Conservation (phyloP, 2,797 vertebrate species). For the Lutjanus argentimaculatus region DNA sequence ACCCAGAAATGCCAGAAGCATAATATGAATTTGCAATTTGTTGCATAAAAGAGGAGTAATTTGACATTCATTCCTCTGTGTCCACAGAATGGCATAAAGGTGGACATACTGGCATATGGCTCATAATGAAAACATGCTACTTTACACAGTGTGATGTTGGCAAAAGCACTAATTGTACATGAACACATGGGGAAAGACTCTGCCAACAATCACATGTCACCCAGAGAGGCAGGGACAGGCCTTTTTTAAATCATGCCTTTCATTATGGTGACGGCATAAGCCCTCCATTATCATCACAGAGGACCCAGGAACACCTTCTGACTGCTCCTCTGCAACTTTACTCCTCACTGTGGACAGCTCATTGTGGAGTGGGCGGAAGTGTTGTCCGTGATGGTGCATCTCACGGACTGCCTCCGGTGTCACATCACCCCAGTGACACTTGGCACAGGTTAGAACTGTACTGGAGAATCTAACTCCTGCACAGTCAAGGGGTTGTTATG, state of each 20-base stretch:
- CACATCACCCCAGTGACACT: constrained; percentile 35
- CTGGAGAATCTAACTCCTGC: constrained; percentile 15
- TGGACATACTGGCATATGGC: constrained; percentile 2
- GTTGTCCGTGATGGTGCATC: neutral
- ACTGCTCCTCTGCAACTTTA: constrained; percentile 8
- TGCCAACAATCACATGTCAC: constrained; percentile 15
- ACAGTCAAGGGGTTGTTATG: neutral
- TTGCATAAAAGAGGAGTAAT: neutral
- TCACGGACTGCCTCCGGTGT: constrained; percentile 22
- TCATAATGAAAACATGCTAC: constrained; percentile 13
- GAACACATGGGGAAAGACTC: constrained; percentile 4
- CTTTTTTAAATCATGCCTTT: constrained; percentile 8
- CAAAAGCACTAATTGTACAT: neutral
- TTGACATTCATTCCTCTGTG: neutral
- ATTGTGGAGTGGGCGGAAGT: constrained; percentile 39
- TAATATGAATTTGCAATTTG: neutral
- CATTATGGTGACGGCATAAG: constrained; percentile 9
- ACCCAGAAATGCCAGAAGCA: neutral
- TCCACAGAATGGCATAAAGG: neutral
- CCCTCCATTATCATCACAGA: neutral
- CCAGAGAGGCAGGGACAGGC: neutral
- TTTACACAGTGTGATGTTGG: constrained; percentile 12
- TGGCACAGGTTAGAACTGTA: constrained; percentile 7
- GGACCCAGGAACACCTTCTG: neutral
- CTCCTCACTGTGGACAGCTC: constrained; percentile 25